These are phyloP conservation scores for Penelope pileata DNA, from an alignment of 2,113 vertebrate species.

Conservation along the genomic window DNA sequence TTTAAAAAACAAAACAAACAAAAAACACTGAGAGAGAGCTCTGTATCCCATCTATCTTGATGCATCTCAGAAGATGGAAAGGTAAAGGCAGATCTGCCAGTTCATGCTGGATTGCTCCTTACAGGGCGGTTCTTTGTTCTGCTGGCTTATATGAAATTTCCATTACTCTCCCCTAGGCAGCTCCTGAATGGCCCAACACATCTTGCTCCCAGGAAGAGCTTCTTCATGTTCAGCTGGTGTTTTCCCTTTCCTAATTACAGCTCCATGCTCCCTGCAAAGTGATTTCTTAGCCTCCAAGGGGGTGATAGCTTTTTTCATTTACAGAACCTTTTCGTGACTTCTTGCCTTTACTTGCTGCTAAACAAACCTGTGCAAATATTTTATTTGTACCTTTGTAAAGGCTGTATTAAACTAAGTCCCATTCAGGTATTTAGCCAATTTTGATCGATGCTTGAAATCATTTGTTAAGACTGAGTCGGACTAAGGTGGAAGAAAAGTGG, in stretches of 20 bases:
- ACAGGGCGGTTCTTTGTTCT: background rate
- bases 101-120: background rate
- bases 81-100: background rate
- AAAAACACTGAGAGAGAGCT: background rate
- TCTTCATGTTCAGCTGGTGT: background rate
- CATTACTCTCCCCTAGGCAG: slow-evolving; percentile 26
- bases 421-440: no score
- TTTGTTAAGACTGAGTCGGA: background rate
- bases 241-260: slow-evolving; percentile 65
- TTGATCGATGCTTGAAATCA: background rate
- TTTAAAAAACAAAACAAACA: background rate
- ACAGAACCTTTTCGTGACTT: background rate
- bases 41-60: background rate
- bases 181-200: slow-evolving; percentile 17
- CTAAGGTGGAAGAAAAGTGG: background rate
- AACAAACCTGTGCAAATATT: background rate
- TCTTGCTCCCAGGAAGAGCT: background rate
- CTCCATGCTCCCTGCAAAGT: background rate
- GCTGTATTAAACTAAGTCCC: background rate
- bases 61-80: background rate
- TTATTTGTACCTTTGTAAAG: background rate
- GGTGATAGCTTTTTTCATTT: background rate
- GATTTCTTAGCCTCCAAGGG: background rate
- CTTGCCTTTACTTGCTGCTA: background rate
- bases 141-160: background rate